Percentiles rank a stretch among this genome's conserved stretches.
Evolutionary conservation across 1,140 invertebrate genomes (phyloP).

Genomic region (Trichonephila clavipes): DNA sequence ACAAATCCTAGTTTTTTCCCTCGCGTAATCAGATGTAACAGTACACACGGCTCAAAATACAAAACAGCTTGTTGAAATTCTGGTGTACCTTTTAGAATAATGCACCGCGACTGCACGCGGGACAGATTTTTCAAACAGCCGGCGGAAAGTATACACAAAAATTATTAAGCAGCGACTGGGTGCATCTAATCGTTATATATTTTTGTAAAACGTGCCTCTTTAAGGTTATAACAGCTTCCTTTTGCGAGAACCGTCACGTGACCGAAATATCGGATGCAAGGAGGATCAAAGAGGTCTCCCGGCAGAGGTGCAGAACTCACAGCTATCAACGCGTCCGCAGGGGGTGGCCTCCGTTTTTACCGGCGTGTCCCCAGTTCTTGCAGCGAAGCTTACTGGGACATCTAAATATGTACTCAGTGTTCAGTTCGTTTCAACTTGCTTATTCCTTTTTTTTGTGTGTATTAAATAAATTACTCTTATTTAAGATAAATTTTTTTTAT

Average conservation of each 20-base stretch:
- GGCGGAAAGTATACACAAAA: background rate
- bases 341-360: background rate
- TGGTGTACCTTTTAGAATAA: background rate
- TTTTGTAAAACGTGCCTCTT: slow-evolving; percentile 26
- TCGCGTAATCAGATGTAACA: background rate
- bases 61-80: background rate
- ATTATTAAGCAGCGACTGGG: background rate
- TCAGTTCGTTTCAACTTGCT: too few species aligned
- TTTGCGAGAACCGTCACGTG: background rate
- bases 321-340: slow-evolving; percentile 46
- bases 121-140: background rate
- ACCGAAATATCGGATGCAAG: background rate
- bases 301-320: background rate
- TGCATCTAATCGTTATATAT: slow-evolving; percentile 8
- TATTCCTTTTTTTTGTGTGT: too few species aligned
- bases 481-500: too few species aligned
- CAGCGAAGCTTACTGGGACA: too few species aligned
- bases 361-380: too few species aligned
- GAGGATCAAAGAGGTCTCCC: background rate
- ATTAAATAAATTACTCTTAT: too few species aligned
- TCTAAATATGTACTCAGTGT: too few species aligned
- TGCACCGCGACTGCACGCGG: background rate
- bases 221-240: slow-evolving; percentile 31
- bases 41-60: background rate
- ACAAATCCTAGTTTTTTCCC: too few species aligned